Percentiles rank a stretch among this genome's conserved stretches.
Conservation (phyloP, 1,140 invertebrate genomes). For the Nomia melanderi region DNA sequence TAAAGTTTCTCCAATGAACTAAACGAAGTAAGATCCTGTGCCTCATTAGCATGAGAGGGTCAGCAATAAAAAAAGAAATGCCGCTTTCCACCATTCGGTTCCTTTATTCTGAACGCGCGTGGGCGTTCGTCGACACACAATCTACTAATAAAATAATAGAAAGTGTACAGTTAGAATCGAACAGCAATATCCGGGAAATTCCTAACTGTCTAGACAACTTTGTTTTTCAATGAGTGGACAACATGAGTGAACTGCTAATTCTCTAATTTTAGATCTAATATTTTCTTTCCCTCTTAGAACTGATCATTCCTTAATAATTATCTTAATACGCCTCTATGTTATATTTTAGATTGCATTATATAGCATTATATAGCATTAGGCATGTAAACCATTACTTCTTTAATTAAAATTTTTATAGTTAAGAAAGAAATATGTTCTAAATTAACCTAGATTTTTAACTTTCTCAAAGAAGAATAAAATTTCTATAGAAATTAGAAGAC, state of each 20-base stretch:
- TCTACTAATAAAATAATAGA: conserved; percentile 27
- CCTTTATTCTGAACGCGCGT: conserved; percentile 7
- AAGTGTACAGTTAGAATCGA: conserved; percentile 10
- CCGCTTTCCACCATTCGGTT: conserved; percentile 25
- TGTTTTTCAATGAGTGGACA: not conserved
- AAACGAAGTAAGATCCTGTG: not conserved
- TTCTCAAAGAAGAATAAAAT: too few species aligned
- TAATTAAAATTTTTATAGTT: too few species aligned
- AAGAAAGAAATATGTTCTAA: too few species aligned
- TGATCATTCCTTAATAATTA: too few species aligned
- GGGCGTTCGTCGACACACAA: conserved; percentile 14
- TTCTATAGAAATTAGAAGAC: too few species aligned
- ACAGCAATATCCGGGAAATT: conserved; percentile 20
- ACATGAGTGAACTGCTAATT: not conserved
- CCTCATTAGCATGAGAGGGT: not conserved
- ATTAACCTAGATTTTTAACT: too few species aligned
- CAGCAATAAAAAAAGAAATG: conserved; percentile 1
- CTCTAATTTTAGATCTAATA: not conserved
- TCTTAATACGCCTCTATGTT: too few species aligned
- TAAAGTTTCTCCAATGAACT: not conserved
- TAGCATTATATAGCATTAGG: too few species aligned
- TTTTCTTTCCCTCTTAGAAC: too few species aligned
- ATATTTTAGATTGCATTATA: too few species aligned
- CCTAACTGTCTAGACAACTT: not conserved
- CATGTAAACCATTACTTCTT: too few species aligned